Evolutionary conservation across 2,113 vertebrate species (phyloP).

Genomic region (Mormyrus iriodes): DNA sequence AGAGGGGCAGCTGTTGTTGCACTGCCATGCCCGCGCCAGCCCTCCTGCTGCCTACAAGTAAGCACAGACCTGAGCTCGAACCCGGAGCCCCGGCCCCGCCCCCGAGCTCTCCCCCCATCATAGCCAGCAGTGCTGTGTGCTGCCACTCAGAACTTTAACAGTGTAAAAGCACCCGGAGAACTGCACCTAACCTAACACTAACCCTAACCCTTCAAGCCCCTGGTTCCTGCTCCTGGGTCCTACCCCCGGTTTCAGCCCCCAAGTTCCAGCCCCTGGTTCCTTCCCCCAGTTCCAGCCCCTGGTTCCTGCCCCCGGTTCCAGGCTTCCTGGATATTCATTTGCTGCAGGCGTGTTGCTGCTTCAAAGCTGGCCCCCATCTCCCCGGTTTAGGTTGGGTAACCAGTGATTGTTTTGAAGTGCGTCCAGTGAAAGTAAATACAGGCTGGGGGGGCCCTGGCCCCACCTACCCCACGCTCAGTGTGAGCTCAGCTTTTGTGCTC

Average conservation of each 20-base stretch:
- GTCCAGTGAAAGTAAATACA: background rate
- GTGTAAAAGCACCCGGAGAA: background rate
- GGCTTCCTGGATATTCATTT: background rate
- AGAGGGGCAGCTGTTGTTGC: slow-evolving; percentile 87
- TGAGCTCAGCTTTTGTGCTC: background rate
- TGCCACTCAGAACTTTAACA: no score
- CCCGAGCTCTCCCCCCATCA: background rate
- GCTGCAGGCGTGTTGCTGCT: background rate
- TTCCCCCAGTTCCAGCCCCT: no score
- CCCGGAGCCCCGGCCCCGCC: background rate
- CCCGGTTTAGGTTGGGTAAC: background rate
- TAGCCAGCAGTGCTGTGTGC: background rate
- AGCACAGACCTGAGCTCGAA: slow-evolving; percentile 18
- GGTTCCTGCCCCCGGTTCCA: background rate
- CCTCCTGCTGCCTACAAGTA: slow-evolving; percentile 89
- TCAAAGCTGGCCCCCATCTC: background rate
- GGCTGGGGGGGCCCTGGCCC: background rate
- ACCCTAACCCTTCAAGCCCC: no score
- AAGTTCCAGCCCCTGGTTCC: background rate
- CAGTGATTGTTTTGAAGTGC: background rate
- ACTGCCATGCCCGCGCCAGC: slow-evolving; percentile 77
- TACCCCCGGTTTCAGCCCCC: no score
- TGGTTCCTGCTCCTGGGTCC: no score
- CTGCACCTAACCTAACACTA: no score
- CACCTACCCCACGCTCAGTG: background rate